Evolutionary conservation across 2,888 invertebrate species (phyloP), one percentile per base, ranked within the genome.

Genomic region (Folsomia manolachei): DNA sequence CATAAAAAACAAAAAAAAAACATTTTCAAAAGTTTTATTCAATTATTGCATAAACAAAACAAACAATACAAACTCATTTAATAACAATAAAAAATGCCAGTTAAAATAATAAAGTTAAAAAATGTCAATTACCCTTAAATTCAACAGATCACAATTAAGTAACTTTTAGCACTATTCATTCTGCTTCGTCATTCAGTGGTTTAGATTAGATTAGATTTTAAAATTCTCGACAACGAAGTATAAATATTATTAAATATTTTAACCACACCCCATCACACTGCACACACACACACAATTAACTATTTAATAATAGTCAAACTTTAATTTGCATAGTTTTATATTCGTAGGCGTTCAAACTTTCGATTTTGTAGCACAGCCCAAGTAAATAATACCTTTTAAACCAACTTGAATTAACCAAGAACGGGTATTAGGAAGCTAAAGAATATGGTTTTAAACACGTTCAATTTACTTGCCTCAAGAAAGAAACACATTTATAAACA

Each of bases 121-220:
- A 39, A 39, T 39, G 14, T 39, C 14, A 18, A 56, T n/a, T n/a
- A n/a, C n/a, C n/a, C n/a, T n/a, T n/a, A 56, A 56, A 56, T 56
- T 56, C 56, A 56, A 56, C 56, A 56, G 19, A 56, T 56, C 56
- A 56, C 56, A 56, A 56, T 56, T 56, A 56, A 56, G 56, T 56
- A 56, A 56, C 56, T 4, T 56, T 14, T 56, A 56, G 56, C 56
- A 56, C 56, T 56, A 56, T 56, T 56, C 56, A 56, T 56, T 56
- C 56, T n/a, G 56, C n/a, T n/a, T n/a, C n/a, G n/a, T 56, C 4
- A 56, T 56, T 7, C 39, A n/a, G n/a, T n/a, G n/a, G n/a, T 39
- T 4, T 39, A 39, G 14, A n/a, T n/a, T n/a, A n/a, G n/a, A n/a
- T n/a, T n/a, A 39, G 14, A 39, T 39, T 39, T 39, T 39, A 39